Percentiles rank a stretch among this genome's conserved stretches.
Evolutionary conservation across 2,888 invertebrate genomes (phyloP).

Genomic region (Eilema caniola): DNA sequence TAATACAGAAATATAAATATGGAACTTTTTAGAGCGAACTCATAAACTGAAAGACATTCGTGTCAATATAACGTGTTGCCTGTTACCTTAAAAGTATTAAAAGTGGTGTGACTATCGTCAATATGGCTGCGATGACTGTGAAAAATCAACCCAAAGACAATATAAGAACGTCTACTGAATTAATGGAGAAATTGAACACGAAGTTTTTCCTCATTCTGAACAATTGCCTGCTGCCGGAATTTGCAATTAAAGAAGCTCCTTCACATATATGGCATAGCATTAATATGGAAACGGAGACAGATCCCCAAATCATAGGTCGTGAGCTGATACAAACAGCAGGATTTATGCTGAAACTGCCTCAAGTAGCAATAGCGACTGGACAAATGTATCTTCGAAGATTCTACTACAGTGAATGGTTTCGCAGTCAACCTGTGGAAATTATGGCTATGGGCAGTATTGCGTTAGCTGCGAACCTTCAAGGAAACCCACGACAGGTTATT

Average conservation of each 20-base stretch:
- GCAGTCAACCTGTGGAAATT: no score
- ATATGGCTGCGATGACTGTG: slow-evolving; percentile 74
- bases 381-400: no score
- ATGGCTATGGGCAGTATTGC: no score
- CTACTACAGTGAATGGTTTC: no score
- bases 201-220: slow-evolving; percentile 96
- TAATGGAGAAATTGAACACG: slow-evolving; percentile 90
- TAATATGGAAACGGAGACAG: no score
- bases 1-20: background rate
- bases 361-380: no score
- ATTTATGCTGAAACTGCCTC: no score
- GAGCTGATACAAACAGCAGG: no score
- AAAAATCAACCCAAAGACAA: slow-evolving; percentile 71
- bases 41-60: background rate
- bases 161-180: slow-evolving; percentile 65
- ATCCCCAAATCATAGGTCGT: no score
- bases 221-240: slow-evolving; percentile 96
- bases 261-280: slow-evolving; percentile 94
- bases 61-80: background rate
- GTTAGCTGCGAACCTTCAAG: no score
- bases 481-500: no score
- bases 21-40: background rate
- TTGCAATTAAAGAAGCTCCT: slow-evolving; percentile 95
- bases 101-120: slow-evolving; percentile 49
- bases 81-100: slow-evolving; percentile 19